A percentile compares a stretch with the other conserved stretches of the same genome.
Evolutionary conservation across 2,888 invertebrate genomes (phyloP).

Genomic region (Drosophila trichaetosa): DNA sequence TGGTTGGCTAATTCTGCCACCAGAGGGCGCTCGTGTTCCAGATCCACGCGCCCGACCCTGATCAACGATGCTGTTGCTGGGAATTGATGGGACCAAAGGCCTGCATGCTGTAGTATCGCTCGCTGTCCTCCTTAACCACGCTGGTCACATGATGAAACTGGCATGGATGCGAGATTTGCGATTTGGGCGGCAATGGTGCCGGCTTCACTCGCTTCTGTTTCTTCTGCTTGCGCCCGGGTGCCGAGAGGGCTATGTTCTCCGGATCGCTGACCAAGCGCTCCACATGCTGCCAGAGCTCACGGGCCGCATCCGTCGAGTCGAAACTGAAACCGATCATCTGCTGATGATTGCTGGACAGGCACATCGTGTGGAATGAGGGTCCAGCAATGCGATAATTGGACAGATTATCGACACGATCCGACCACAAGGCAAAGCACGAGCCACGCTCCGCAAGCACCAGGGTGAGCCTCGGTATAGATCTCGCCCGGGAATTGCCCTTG

Average conservation of each 20-base stretch:
- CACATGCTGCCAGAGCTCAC: constrained; percentile 89
- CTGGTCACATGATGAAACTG: constrained; percentile 94
- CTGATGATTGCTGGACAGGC: constrained; percentile 91
- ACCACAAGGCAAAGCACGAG: constrained; percentile 93
- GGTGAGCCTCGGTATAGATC: constrained; percentile 89
- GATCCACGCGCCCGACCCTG: constrained; percentile 76
- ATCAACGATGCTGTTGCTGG: constrained; percentile 82
- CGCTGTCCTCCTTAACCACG: constrained; percentile 89
- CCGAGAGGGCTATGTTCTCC: constrained; percentile 91
- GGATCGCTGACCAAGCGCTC: constrained; percentile 90
- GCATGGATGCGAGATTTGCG: constrained; percentile 93
- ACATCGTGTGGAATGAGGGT: constrained; percentile 93
- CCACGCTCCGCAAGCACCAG: constrained; percentile 91
- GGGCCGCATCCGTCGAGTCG: constrained; percentile 90
- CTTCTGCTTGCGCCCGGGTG: constrained; percentile 88
- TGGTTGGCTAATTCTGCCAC: constrained; percentile 68
- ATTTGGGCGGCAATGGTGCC: constrained; percentile 89
- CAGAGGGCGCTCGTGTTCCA: constrained; percentile 78
- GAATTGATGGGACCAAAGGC: constrained; percentile 86
- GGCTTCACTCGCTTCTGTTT: constrained; percentile 86
- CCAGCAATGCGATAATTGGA: constrained; percentile 90
- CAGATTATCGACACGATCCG: constrained; percentile 92
- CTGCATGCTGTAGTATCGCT: constrained; percentile 89
- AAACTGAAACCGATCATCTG: constrained; percentile 92
- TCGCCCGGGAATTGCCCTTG: constrained; percentile 90